These are phyloP conservation scores for Actinia equina DNA, from an alignment of 64 coral and sea anemone species.

Conservation along the genomic window DNA sequence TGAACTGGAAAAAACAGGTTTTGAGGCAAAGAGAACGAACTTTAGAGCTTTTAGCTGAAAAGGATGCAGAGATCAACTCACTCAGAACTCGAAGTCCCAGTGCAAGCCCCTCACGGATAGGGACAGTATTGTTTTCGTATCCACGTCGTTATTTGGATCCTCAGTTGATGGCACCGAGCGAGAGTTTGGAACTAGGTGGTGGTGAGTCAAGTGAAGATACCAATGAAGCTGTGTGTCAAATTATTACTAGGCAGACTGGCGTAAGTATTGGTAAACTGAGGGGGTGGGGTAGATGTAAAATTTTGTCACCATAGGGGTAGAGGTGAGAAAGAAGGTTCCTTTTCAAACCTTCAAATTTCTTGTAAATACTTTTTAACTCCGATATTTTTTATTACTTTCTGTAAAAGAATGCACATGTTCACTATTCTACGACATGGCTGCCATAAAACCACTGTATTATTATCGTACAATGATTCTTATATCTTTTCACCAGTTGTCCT, in stretches of 20 bases:
- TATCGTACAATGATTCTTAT: background rate
- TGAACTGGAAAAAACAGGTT: constrained; percentile 92
- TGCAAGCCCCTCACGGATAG: constrained; percentile 35
- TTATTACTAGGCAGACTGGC: constrained; percentile 61
- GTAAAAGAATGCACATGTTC: too few relatives aligned
- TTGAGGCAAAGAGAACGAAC: constrained; percentile 89
- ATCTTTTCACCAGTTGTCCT: constrained; percentile 4
- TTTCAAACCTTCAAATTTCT: too few relatives aligned
- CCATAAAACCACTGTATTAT: too few relatives aligned
- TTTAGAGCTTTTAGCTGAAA: constrained; percentile 76
- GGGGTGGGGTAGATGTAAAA: background rate
- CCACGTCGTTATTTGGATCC: constrained; percentile 66
- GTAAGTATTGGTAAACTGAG: constrained; percentile 48
- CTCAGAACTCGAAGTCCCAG: constrained; percentile 49
- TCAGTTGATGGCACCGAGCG: background rate
- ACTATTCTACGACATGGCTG: too few relatives aligned
- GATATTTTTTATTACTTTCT: too few relatives aligned
- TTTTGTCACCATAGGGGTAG: too few relatives aligned
- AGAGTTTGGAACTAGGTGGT: constrained; percentile 28
- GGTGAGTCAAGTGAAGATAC: constrained; percentile 40
- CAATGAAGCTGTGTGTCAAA: constrained; percentile 64
- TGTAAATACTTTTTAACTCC: too few relatives aligned
- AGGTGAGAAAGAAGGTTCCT: too few relatives aligned
- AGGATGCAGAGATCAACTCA: constrained; percentile 81
- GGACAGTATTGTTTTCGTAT: constrained; percentile 47